Evolutionary conservation across 2,888 invertebrate genomes (phyloP).

Genomic region (Cantharis flavilabris): DNA sequence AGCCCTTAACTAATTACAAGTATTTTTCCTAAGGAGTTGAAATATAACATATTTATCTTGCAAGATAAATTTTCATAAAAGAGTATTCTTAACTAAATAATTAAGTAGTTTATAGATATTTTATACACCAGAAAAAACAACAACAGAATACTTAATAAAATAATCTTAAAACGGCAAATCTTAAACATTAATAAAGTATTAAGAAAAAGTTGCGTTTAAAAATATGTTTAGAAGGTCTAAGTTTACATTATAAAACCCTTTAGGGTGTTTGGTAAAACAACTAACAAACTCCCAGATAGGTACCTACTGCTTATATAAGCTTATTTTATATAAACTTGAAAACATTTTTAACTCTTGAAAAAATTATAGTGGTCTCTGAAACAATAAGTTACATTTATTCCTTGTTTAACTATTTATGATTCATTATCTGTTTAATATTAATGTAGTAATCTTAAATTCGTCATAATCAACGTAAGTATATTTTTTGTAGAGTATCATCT

Average conservation of each 20-base stretch:
- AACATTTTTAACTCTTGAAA: neutral
- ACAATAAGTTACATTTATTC: constrained; percentile 19
- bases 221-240: neutral
- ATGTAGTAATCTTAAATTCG: constrained; percentile 8
- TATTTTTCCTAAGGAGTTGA: too few species aligned
- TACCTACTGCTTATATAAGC: neutral
- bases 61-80: neutral
- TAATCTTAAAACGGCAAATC: neutral
- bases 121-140: too few species aligned
- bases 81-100: neutral
- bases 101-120: neutral
- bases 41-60: too few species aligned
- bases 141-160: neutral
- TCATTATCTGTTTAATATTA: neutral
- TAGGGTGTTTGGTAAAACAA: constrained; percentile 21
- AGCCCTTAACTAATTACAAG: too few species aligned
- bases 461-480: constrained; percentile 21
- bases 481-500: neutral
- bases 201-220: neutral
- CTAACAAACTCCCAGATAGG: constrained; percentile 5
- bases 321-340: neutral
- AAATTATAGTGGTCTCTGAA: neutral
- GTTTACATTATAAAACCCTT: constrained; percentile 10
- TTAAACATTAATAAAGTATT: neutral
- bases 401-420: neutral